These are phyloP conservation scores for Rhinichthys osculus DNA, from an alignment of 2,797 vertebrate genomes.

Conservation along the genomic window DNA sequence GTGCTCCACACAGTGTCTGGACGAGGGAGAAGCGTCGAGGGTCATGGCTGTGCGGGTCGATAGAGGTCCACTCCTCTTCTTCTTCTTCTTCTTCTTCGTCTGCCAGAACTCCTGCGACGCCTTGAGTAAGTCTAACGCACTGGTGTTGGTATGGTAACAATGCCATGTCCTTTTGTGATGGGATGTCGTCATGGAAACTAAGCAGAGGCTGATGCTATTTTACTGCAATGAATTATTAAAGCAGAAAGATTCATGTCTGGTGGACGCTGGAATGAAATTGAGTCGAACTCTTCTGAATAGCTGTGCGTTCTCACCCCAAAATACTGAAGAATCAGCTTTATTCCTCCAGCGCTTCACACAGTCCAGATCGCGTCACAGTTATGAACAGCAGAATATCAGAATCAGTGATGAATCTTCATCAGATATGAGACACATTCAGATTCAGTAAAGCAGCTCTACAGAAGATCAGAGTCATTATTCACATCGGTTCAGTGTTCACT, in stretches of 20 bases:
- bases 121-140: slow-evolving; percentile 68
- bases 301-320: neutral
- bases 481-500: neutral
- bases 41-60: slow-evolving; percentile 70
- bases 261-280: neutral
- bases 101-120: slow-evolving; percentile 68
- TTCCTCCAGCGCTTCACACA: neutral
- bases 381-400: too few relatives aligned
- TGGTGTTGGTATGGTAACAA: slow-evolving; percentile 39
- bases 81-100: slow-evolving; percentile 61
- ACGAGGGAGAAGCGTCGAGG: slow-evolving; percentile 67
- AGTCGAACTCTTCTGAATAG: neutral
- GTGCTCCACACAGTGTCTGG: slow-evolving; percentile 53
- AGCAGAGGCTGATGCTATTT: slow-evolving; percentile 25
- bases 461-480: too few relatives aligned
- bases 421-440: too few relatives aligned
- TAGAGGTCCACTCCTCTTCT: slow-evolving; percentile 55
- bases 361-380: neutral
- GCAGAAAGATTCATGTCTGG: neutral
- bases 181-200: slow-evolving; percentile 40
- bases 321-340: neutral
- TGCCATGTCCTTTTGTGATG: slow-evolving; percentile 9
- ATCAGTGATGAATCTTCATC: too few relatives aligned
- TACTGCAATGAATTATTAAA: slow-evolving; percentile 7
- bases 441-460: too few relatives aligned